phyloP scores from a whole-genome alignment of 2,888 invertebrate genomes.

The Monoplex corrugatus region DNA sequence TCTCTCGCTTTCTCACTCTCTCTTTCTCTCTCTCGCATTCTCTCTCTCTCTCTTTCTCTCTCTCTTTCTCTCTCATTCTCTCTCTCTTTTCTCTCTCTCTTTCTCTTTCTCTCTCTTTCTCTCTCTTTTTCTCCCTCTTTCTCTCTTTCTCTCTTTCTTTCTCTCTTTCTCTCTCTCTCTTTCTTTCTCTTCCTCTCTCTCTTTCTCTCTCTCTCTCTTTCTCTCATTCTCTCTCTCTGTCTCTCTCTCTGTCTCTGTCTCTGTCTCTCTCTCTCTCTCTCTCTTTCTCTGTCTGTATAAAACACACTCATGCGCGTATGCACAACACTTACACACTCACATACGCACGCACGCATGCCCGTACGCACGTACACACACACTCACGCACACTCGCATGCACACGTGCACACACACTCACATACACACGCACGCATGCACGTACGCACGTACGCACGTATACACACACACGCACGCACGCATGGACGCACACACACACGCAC shows the following conservation, averaged over 20 bases:
- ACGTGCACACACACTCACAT: too few species aligned
- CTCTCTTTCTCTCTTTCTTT: too few species aligned
- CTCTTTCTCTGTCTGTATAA: neutral
- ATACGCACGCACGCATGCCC: too few species aligned
- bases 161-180: neutral
- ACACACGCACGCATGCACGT: too few species aligned
- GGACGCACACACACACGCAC: neutral
- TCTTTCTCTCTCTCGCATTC: neutral
- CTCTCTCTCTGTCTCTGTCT: neutral
- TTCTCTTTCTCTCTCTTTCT: neutral
- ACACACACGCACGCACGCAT: neutral
- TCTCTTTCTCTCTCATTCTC: neutral
- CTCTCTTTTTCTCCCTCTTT: neutral
- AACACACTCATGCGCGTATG: too few species aligned
- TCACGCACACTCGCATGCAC: too few species aligned
- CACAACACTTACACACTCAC: too few species aligned
- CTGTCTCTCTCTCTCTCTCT: neutral
- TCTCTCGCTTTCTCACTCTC: too few species aligned
- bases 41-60: neutral
- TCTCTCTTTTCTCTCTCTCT: neutral
- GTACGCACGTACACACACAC: too few species aligned
- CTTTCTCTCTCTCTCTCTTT: conserved; percentile 11
- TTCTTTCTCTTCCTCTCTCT: conserved; percentile 11
- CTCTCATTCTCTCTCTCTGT: neutral
- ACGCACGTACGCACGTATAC: too few species aligned